Evolutionary conservation across 1,140 invertebrate genomes (phyloP).

Genomic region (Megalopta genalis): DNA sequence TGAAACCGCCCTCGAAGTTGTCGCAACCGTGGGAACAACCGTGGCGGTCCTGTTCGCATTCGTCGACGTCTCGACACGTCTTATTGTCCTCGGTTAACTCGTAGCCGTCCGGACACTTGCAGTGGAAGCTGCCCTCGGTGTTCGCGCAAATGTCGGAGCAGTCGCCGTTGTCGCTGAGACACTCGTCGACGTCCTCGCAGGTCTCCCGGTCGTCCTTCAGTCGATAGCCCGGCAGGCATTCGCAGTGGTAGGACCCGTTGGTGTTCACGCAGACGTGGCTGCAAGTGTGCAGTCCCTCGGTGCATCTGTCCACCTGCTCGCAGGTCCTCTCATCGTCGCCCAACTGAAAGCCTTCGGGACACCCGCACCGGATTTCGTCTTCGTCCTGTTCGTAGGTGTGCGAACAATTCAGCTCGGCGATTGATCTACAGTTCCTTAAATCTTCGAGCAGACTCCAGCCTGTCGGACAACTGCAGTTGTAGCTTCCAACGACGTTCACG

Average conservation of each 20-base stretch:
- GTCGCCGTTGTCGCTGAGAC: neutral
- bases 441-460: no score
- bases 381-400: no score
- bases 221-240: constrained; percentile 76
- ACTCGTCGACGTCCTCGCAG: no score
- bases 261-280: constrained; percentile 58
- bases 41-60: constrained; percentile 26
- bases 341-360: no score
- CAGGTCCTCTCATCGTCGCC: no score
- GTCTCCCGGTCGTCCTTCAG: constrained; percentile 67
- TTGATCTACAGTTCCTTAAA: no score
- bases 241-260: constrained; percentile 79
- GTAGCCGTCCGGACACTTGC: constrained; percentile 72
- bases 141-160: constrained; percentile 82
- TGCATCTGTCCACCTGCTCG: no score
- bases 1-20: constrained; percentile 77
- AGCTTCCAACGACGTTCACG: constrained; percentile 77
- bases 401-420: no score
- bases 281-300: no score
- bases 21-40: constrained; percentile 80
- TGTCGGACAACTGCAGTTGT: constrained; percentile 77
- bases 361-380: no score
- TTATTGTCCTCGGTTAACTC: constrained; percentile 15
- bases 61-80: constrained; percentile 31
- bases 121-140: constrained; percentile 78